Percentiles rank a stretch among this genome's conserved stretches.
phyloP scores from a whole-genome alignment of 2,888 invertebrate species.

The Polymixis flavicincta region DNA sequence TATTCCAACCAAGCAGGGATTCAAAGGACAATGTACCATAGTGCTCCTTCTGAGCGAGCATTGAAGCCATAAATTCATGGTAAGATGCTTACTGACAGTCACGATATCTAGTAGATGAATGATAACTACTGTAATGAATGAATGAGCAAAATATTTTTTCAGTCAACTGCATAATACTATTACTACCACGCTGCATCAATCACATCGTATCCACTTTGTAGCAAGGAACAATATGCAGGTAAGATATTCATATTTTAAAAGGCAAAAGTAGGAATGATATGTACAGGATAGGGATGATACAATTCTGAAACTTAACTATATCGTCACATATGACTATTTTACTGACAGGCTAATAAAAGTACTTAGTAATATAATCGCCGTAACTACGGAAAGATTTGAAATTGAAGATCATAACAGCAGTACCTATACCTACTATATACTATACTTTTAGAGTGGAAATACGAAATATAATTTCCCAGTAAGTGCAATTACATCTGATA shows the following conservation, averaged over 20 bases:
- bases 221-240: neutral
- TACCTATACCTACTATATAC: neutral
- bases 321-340: neutral
- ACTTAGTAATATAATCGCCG: neutral
- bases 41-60: neutral
- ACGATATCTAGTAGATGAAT: slow-evolving; percentile 30
- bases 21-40: slow-evolving; percentile 11
- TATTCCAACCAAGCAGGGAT: neutral
- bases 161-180: slow-evolving; percentile 17
- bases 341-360: neutral
- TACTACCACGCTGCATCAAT: neutral
- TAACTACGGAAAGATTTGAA: neutral
- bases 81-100: slow-evolving; percentile 16
- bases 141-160: slow-evolving; percentile 28
- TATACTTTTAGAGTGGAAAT: neutral
- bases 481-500: slow-evolving; percentile 25
- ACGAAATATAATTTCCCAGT: slow-evolving; percentile 9
- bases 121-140: slow-evolving; percentile 21
- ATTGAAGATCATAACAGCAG: neutral
- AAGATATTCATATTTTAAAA: neutral
- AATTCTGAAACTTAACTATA: neutral
- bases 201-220: neutral
- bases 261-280: neutral
- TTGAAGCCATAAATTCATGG: slow-evolving; percentile 22
- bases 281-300: neutral